Conservation (phyloP, 2,113 vertebrate genomes). For the Hystrix cristata region DNA sequence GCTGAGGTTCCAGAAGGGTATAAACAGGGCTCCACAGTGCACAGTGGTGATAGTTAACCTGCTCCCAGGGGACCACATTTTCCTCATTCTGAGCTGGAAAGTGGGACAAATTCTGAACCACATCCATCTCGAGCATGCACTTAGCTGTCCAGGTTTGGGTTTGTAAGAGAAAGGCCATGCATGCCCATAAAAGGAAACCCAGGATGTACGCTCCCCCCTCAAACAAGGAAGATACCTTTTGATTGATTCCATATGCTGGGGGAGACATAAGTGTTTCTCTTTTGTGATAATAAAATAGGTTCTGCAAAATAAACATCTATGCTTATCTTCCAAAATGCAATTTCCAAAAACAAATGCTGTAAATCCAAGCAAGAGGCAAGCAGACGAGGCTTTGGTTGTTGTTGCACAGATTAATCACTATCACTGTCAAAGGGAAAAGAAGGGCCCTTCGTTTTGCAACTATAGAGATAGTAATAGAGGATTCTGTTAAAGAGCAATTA, state of each 20-base stretch:
- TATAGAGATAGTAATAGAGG: background rate
- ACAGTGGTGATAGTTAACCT: slow-evolving; percentile 72
- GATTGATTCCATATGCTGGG: slow-evolving; percentile 49
- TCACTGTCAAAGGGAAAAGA: background rate
- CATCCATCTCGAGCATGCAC: slow-evolving; percentile 47
- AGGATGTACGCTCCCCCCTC: background rate
- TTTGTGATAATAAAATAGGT: background rate
- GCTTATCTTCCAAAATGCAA: slow-evolving; percentile 7
- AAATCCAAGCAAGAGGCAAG: slow-evolving; percentile 19
- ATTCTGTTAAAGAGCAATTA: background rate
- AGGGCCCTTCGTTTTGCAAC: background rate
- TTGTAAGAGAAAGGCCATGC: slow-evolving; percentile 27
- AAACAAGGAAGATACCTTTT: slow-evolving; percentile 41
- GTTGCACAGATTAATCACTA: background rate
- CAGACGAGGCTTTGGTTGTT: background rate
- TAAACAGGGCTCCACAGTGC: slow-evolving; percentile 69
- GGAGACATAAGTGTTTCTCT: slow-evolving; percentile 42
- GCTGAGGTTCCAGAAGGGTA: slow-evolving; percentile 65
- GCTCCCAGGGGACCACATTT: slow-evolving; percentile 70
- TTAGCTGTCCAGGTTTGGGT: slow-evolving; percentile 47
- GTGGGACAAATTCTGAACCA: slow-evolving; percentile 74
- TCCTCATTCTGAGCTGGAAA: slow-evolving; percentile 75
- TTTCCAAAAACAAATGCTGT: background rate
- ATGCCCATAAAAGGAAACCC: background rate
- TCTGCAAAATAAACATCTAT: background rate